Evolutionary conservation across 2,113 vertebrate species (phyloP), one percentile per base, ranked within the genome.

Genomic region (Toxotes chatareus): DNA sequence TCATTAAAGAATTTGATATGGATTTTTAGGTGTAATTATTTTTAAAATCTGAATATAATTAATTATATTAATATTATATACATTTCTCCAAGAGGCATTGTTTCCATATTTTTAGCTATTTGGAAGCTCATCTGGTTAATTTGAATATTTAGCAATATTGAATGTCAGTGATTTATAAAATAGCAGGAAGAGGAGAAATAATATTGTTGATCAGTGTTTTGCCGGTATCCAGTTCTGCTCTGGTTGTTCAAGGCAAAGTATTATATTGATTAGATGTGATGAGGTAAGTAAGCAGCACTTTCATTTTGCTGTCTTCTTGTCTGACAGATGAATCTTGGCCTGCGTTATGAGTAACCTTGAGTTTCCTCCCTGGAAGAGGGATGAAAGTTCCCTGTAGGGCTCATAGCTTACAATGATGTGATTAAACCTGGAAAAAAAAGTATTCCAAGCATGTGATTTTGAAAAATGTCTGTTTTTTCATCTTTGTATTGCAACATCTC

Each of bases 311-410:
- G 5, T 56, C 9, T 17, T 49, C 44, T 17, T 13, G 34, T 71
- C 40, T 64, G 51, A 53, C 16, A 36, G 21, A 46, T 13, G 0
- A 4, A 53, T 63, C 71, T 32, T 47, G 27, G 23, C 7, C 27
- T 19, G 44, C 38, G 47, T 73, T 76, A 14, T 65, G 46, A 57
- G 53, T 57, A 1, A 86, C 65, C 47, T 60, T 47, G 61, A 42
- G 7, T 65, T 65, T 72, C 53, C 17, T 34, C 10, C 0, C 21
- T 69, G 16, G 38, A 34, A 77, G 62, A 67, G 23, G 38, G 53
- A 62, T 49, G 9, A 60, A 55, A 56, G 10, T 11, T 53, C 78
- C 5, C 40, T 36, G 10, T 27, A 1, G 2, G 55, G 2, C 34
- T 75, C 40, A 17, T 66, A 47, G 47, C 21, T 73, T 42, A 14